Base-by-base conservation (phyloP, 1,140 invertebrate genomes). In the Stegodyphus dumicola region DNA sequence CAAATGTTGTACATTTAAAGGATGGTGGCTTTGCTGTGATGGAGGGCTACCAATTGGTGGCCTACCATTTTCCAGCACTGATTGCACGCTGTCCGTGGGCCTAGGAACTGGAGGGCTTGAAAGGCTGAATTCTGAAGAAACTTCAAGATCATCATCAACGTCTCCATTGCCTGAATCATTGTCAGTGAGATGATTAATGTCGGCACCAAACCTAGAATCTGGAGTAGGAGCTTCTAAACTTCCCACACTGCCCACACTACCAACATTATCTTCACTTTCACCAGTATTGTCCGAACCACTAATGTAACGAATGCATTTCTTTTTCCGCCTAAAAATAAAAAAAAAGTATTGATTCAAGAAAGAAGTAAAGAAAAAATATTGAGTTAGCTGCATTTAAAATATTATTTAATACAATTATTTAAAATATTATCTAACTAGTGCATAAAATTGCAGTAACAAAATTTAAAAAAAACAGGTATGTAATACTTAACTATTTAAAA, bases 251-350 rank as follows among this genome's bases (percentile, higher is more conserved):
- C 73, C 84, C 7, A 86, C 84, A 90, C 95, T 94, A 15, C 87
- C 87, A 48, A 88, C 67, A 60, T 90, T 88, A 66, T 89, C 89
- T 54, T 89, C 89, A 64, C 87, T 88, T 87, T 95, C 94, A 87
- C 94, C 90, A 49, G 64, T 95, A 87, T 96, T 95, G 89, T 95
- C 94, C 83, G 94, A 87, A 87, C 92, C 89, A 91, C 94, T 93
- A 94, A 97, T 95, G 92, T 98, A 98, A 87, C 97, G 95, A 91
- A 98, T 96, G 93, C 97, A 99, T 93, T 98, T 98, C 93, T 99
- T 99, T 94, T 99, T 99, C 93, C 97, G 95, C 93, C 97, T 98
- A 93, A 53, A 94, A 93, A 89, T 60, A 60, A 60, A 60, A 56
- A 56, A 56, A 60, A 60, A 60, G 56, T 9, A 60, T 2, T 10